These are phyloP conservation scores for Chelon labrosus DNA, from an alignment of 2,797 vertebrate genomes.

Conservation along the genomic window DNA sequence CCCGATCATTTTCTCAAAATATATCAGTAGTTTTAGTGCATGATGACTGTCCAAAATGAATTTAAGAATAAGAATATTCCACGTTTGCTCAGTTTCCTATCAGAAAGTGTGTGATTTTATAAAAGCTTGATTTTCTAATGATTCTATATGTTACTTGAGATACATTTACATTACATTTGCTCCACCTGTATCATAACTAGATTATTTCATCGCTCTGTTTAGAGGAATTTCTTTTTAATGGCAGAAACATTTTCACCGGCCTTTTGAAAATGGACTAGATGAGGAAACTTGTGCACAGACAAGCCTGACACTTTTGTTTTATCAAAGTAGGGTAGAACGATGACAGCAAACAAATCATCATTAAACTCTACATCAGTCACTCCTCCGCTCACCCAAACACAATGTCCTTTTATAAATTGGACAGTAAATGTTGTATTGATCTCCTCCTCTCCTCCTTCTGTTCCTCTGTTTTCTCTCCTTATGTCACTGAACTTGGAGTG, in stretches of 20 bases:
- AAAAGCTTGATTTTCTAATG: no score
- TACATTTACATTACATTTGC: not conserved
- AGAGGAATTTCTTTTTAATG: not conserved
- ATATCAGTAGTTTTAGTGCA: no score
- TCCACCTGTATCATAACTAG: not conserved
- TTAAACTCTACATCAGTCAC: constrained; percentile 94
- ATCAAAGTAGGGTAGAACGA: constrained; percentile 90
- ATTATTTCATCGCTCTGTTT: not conserved
- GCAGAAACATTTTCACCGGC: not conserved
- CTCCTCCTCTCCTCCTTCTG: constrained; percentile 58
- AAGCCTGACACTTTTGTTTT: constrained; percentile 87
- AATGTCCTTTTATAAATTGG: constrained; percentile 96
- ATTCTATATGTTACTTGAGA: no score
- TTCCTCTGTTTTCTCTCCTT: constrained; percentile 67
- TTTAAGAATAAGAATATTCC: no score
- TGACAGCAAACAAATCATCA: constrained; percentile 92
- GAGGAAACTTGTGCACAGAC: constrained; percentile 36
- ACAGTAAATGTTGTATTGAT: constrained; percentile 97
- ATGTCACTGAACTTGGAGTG: constrained; percentile 93
- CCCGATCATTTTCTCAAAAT: no score
- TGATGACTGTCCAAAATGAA: no score
- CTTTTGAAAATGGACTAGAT: not conserved
- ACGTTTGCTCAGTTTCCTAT: no score
- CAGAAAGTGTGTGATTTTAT: no score
- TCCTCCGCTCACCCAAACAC: constrained; percentile 77